Conservation (phyloP, 2,888 invertebrate species). For the Drosophila flavopinicola region DNA sequence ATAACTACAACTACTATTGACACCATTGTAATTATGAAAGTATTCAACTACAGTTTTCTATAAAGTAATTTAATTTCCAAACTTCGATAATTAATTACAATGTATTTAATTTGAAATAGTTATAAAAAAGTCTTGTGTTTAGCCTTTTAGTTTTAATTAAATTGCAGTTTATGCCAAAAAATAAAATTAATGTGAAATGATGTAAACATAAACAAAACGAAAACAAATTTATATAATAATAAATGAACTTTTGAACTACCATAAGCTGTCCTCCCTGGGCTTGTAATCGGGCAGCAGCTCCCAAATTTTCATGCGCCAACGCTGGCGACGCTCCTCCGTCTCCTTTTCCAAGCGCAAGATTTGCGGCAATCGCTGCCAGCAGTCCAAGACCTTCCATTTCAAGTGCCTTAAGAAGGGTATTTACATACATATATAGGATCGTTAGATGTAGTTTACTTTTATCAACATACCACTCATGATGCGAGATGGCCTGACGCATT, state of each 20-base stretch:
- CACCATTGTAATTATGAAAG: no score
- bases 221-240: constrained; percentile 18
- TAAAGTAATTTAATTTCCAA: no score
- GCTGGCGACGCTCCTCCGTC: constrained; percentile 88
- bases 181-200: not conserved
- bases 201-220: constrained; percentile 8
- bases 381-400: constrained; percentile 85
- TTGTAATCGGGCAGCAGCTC: constrained; percentile 89
- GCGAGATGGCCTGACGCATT: constrained; percentile 82
- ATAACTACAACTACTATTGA: no score
- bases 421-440: not conserved
- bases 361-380: constrained; percentile 88
- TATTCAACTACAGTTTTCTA: no score
- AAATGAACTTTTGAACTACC: constrained; percentile 45
- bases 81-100: no score
- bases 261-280: constrained; percentile 84
- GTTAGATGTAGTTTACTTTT: no score
- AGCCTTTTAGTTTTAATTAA: not conserved
- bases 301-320: constrained; percentile 90
- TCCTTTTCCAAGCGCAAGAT: constrained; percentile 88
- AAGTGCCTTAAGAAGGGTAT: constrained; percentile 77
- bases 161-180: not conserved
- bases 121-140: not conserved
- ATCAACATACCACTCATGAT: constrained; percentile 83
- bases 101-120: no score